Conservation (phyloP, 1,140 invertebrate species). For the Eumeta japonica region DNA sequence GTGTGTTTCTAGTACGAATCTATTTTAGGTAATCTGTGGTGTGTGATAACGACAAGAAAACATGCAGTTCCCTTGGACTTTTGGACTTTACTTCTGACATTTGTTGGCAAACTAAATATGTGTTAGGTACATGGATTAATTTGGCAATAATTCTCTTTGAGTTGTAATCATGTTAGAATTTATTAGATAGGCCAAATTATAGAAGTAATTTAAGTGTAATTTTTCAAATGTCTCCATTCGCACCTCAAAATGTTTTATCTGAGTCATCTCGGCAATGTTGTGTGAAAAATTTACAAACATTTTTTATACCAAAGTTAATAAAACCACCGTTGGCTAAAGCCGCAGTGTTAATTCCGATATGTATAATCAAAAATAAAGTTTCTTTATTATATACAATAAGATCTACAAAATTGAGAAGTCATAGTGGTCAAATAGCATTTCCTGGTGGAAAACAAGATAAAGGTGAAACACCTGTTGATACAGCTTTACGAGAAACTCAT, state of each 20-base stretch:
- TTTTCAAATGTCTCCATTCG: slow-evolving; percentile 13
- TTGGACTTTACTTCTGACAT: too few species aligned
- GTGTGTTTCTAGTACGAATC: too few species aligned
- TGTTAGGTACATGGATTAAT: too few species aligned
- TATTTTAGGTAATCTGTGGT: too few species aligned
- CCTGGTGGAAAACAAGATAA: slow-evolving; percentile 80
- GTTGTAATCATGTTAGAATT: too few species aligned
- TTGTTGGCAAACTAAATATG: too few species aligned
- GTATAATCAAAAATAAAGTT: slow-evolving; percentile 66
- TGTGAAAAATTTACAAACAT: slow-evolving; percentile 30
- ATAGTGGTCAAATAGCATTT: slow-evolving; percentile 83
- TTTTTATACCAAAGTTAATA: slow-evolving; percentile 14
- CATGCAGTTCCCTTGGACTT: too few species aligned
- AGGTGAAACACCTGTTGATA: slow-evolving; percentile 64
- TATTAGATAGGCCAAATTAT: too few species aligned
- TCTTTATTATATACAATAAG: slow-evolving; percentile 82
- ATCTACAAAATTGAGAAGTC: slow-evolving; percentile 67
- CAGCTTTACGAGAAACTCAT: slow-evolving; percentile 81
- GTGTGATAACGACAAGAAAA: too few species aligned
- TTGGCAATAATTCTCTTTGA: too few species aligned
- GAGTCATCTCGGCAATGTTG: slow-evolving; percentile 28
- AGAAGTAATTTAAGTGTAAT: too few species aligned
- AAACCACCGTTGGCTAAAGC: slow-evolving; percentile 19
- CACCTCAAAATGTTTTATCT: slow-evolving; percentile 30
- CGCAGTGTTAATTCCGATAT: slow-evolving; percentile 72